These are phyloP conservation scores for Octodon degus DNA, from an alignment of 2,113 vertebrate species.

Conservation along the genomic window DNA sequence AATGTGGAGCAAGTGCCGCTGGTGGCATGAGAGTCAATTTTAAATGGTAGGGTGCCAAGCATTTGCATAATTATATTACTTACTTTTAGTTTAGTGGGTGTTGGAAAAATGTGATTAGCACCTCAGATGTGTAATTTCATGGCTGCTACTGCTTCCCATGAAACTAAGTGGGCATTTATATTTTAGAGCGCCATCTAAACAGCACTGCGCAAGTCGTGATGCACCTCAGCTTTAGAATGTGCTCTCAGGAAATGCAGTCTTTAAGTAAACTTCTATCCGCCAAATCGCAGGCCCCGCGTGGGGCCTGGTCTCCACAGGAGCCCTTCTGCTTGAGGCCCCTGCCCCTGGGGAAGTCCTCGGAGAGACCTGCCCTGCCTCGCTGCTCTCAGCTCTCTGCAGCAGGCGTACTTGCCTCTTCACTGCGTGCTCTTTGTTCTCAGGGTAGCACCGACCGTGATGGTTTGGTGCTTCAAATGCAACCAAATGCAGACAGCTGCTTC, in stretches of 20 bases:
- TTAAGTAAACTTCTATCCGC: neutral
- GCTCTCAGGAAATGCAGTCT: conserved; percentile 23
- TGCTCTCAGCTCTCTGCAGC: no score
- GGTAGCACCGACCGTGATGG: no score
- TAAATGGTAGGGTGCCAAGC: neutral
- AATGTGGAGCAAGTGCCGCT: neutral
- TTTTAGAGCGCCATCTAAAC: conserved; percentile 58
- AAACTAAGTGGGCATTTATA: conserved; percentile 49
- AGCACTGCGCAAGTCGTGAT: conserved; percentile 46
- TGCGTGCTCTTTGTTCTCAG: neutral
- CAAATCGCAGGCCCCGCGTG: neutral
- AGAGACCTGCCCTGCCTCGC: neutral
- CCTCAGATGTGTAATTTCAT: conserved; percentile 57
- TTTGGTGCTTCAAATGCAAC: neutral
- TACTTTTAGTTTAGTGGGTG: conserved; percentile 68
- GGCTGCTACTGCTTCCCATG: conserved; percentile 7
- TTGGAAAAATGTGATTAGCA: conserved; percentile 53
- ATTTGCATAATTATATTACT: conserved; percentile 51
- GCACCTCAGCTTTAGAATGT: conserved; percentile 14
- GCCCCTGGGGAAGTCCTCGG: neutral
- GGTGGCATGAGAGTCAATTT: neutral
- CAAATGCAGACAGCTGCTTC: neutral
- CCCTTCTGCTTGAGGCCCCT: neutral
- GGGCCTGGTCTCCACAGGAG: neutral
- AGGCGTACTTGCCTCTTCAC: neutral